A percentile compares a stretch with the other conserved stretches of the same genome.
Evolutionary conservation across 64 coral and sea anemone genomes (phyloP).

Genomic region (Actinia tenebrosa): DNA sequence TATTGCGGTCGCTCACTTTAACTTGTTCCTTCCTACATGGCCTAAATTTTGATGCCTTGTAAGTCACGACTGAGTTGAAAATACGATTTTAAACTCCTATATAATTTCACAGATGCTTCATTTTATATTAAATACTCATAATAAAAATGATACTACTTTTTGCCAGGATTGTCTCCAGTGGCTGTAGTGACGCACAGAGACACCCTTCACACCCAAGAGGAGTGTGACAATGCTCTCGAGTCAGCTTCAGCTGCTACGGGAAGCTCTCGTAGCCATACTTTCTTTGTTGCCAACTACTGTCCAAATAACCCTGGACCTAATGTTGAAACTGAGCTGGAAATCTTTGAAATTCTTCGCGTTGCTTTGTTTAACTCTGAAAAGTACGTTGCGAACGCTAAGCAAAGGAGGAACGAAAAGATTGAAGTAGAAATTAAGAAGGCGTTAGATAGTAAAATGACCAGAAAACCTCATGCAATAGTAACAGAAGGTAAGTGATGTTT

Average conservation of each 20-base stretch:
- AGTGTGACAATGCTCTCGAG: conserved; percentile 32
- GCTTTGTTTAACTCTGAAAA: conserved; percentile 52
- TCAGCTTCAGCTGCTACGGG: conserved; percentile 63
- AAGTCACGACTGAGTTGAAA: not conserved
- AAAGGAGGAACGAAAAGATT: conserved; percentile 18
- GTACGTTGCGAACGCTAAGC: conserved; percentile 18
- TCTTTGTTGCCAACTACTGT: conserved; percentile 72
- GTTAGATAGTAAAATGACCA: not conserved
- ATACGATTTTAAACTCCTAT: not conserved
- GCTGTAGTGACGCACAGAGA: conserved; percentile 61
- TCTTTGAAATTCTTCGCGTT: conserved; percentile 56
- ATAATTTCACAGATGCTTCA: not conserved
- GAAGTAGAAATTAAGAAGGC: conserved; percentile 3
- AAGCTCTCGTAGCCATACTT: conserved; percentile 63
- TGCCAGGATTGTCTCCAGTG: conserved; percentile 51
- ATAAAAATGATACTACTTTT: not conserved
- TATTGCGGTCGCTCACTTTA: too few relatives aligned
- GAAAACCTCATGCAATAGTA: conserved; percentile 4
- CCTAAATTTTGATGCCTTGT: too few relatives aligned
- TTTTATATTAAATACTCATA: not conserved
- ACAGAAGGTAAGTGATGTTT: not conserved
- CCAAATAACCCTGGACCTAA: conserved; percentile 24
- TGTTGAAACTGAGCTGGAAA: conserved; percentile 50
- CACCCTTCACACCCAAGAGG: conserved; percentile 19
- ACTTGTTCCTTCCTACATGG: not conserved